phyloP scores from a whole-genome alignment of 2,888 invertebrate species.

The Campoletis raptor region DNA sequence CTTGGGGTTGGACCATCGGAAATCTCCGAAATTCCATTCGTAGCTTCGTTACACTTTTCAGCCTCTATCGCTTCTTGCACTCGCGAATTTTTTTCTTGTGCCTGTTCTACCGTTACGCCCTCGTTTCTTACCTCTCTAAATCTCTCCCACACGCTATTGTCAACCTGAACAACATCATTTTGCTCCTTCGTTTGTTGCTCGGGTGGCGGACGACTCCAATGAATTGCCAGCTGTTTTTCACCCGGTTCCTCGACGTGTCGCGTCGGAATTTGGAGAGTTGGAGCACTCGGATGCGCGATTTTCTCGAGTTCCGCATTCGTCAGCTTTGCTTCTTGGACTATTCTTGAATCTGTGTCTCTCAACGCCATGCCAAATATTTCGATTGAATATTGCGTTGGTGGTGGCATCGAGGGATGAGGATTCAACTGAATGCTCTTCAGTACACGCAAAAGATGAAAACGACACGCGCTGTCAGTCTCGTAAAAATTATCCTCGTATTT shows the following conservation, averaged over 20 bases:
- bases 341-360: conserved; percentile 73
- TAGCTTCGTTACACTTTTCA: background rate
- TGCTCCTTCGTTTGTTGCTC: conserved; percentile 6
- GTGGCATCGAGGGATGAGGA: conserved; percentile 75
- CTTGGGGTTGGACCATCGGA: conserved; percentile 62
- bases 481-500: conserved; percentile 73
- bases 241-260: conserved; percentile 29
- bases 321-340: conserved; percentile 77
- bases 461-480: conserved; percentile 72
- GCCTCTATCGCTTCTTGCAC: conserved; percentile 2
- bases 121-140: conserved; percentile 56
- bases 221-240: conserved; percentile 45
- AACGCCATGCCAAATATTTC: conserved; percentile 79
- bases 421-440: conserved; percentile 77
- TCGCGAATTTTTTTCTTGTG: conserved; percentile 9
- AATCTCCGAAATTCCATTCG: conserved; percentile 19
- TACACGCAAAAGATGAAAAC: conserved; percentile 77
- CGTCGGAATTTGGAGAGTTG: conserved; percentile 74
- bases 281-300: conserved; percentile 79
- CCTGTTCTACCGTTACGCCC: conserved; percentile 12
- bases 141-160: conserved; percentile 56
- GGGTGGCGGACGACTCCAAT: conserved; percentile 52
- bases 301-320: conserved; percentile 78
- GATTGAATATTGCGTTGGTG: conserved; percentile 79
- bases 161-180: conserved; percentile 33